phyloP scores from a whole-genome alignment of 1,140 invertebrate species.

The Doryteuthis pealeii region DNA sequence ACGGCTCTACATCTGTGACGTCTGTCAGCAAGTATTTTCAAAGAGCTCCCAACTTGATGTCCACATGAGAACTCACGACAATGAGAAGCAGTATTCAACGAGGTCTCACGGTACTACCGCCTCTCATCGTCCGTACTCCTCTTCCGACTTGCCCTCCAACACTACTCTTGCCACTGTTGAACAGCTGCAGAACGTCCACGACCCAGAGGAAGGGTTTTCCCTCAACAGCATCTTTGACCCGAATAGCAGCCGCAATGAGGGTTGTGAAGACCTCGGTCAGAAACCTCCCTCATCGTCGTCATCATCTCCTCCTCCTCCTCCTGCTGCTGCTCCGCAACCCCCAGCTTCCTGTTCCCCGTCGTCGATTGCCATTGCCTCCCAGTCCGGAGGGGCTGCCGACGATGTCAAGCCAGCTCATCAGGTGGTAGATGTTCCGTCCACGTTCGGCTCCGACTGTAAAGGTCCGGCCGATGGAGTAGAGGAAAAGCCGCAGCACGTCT shows the following conservation, averaged over 20 bases:
- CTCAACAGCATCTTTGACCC: not conserved
- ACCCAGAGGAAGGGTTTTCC: not conserved
- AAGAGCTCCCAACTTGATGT: constrained; percentile 17
- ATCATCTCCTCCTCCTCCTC: not conserved
- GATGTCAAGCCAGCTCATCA: not conserved
- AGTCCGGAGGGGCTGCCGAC: too few relatives aligned
- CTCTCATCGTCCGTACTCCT: not conserved
- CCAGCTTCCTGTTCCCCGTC: too few relatives aligned
- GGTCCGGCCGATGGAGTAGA: not conserved
- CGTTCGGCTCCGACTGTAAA: not conserved
- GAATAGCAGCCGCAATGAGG: too few relatives aligned
- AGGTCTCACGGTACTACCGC: too few relatives aligned
- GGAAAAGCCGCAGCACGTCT: constrained; percentile 16
- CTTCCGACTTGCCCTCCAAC: not conserved
- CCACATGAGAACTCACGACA: constrained; percentile 33
- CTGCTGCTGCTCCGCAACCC: not conserved
- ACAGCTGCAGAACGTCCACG: not conserved
- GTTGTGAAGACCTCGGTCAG: not conserved
- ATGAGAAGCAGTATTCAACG: constrained; percentile 29
- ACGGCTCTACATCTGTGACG: constrained; percentile 24
- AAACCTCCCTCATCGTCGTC: not conserved
- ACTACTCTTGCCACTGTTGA: not conserved
- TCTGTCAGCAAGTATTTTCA: constrained; percentile 25
- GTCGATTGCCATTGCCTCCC: too few relatives aligned
- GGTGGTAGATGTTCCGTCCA: not conserved